Conservation (phyloP, 1,140 invertebrate genomes). For the Danaus melanippus region DNA sequence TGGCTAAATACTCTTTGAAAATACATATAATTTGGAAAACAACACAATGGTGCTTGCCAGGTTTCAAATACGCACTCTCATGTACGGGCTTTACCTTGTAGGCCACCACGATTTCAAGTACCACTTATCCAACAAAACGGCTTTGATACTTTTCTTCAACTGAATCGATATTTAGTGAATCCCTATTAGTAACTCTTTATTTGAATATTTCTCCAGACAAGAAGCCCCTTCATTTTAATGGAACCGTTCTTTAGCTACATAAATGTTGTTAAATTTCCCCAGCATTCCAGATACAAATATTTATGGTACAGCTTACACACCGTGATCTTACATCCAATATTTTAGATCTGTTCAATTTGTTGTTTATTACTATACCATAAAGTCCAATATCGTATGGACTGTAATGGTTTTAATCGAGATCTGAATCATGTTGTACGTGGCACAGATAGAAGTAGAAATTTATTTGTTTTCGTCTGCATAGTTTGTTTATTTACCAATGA, state of each 20-base stretch:
- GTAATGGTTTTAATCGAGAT: constrained; percentile 1
- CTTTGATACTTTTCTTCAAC: constrained; percentile 8
- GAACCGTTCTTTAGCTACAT: constrained; percentile 40
- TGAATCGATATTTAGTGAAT: constrained; percentile 25
- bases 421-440: too few relatives aligned
- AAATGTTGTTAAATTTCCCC: constrained; percentile 25
- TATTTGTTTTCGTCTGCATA: constrained; percentile 33
- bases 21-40: too few relatives aligned
- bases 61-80: too few relatives aligned
- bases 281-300: constrained; percentile 33
- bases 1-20: too few relatives aligned
- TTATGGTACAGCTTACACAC: too few relatives aligned
- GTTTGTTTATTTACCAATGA: constrained; percentile 32
- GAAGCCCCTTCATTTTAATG: too few relatives aligned
- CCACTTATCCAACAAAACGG: too few relatives aligned
- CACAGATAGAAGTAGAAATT: constrained; percentile 27
- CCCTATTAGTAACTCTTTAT: constrained; percentile 43
- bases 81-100: too few relatives aligned
- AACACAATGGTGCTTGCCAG: too few relatives aligned
- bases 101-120: too few relatives aligned
- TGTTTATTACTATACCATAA: constrained; percentile 9
- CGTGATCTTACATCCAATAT: too few relatives aligned
- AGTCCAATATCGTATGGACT: constrained; percentile 5
- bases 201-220: too few relatives aligned
- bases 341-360: constrained; percentile 8